Conservation (phyloP, 2,888 invertebrate species). For the Encarsia formosa region DNA sequence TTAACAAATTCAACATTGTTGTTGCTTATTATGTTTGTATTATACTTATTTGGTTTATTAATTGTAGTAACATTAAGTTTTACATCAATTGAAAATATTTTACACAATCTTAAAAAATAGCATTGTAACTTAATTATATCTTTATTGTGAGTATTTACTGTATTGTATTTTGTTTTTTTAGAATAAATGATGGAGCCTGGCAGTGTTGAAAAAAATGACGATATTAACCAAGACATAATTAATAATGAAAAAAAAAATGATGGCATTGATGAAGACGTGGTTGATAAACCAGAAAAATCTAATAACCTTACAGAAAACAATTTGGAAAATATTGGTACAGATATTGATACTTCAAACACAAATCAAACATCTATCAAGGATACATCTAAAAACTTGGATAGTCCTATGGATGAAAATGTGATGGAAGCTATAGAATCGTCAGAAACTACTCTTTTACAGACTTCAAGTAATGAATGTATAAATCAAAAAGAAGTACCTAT, state of each 20-base stretch:
- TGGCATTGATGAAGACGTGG: neutral
- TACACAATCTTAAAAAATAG: too few species aligned
- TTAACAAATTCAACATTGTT: too few species aligned
- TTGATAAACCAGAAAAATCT: neutral
- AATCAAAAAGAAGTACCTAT: slow-evolving; percentile 22
- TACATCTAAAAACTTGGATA: slow-evolving; percentile 6
- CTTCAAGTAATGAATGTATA: neutral
- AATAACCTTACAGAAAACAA: neutral
- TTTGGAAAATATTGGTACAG: too few species aligned
- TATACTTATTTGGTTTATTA: too few species aligned
- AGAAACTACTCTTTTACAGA: slow-evolving; percentile 1
- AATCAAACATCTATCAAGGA: too few species aligned
- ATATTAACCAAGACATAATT: neutral
- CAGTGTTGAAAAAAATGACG: neutral
- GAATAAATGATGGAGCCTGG: slow-evolving; percentile 12
- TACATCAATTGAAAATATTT: too few species aligned
- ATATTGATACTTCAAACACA: neutral
- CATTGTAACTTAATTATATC: too few species aligned
- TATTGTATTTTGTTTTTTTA: neutral
- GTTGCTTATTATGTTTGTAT: too few species aligned
- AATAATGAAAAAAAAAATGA: slow-evolving; percentile 2
- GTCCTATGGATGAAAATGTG: neutral
- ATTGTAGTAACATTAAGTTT: too few species aligned
- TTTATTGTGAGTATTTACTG: too few species aligned
- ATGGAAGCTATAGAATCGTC: slow-evolving; percentile 13